Evolutionary conservation across 1,140 invertebrate genomes (phyloP).

Genomic region (Diachasmimorpha longicaudata): DNA sequence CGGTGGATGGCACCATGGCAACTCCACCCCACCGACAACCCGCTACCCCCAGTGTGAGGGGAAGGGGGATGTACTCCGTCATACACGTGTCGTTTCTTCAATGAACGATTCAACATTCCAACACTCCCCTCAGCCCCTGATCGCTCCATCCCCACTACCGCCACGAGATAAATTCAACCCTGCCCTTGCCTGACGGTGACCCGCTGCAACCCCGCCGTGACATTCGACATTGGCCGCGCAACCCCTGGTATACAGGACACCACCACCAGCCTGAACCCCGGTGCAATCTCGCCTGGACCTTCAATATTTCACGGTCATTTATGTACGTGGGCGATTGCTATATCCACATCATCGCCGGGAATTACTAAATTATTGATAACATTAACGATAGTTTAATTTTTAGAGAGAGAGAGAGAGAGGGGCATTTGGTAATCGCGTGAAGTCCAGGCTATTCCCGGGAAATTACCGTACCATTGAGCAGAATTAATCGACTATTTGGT

Average conservation of each 20-base stretch:
- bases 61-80: conserved; percentile 6
- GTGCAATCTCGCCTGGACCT: conserved; percentile 10
- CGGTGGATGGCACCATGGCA: conserved; percentile 26
- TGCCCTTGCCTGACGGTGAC: neutral
- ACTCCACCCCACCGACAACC: conserved; percentile 16
- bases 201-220: neutral
- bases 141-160: neutral
- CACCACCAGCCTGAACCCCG: neutral
- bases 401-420: too few species aligned
- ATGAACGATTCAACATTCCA: conserved; percentile 24
- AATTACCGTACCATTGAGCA: too few species aligned
- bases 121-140: neutral
- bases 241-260: neutral
- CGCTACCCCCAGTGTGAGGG: neutral
- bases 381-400: neutral
- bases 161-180: neutral
- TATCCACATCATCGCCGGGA: neutral
- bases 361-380: neutral
- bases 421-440: too few species aligned
- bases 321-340: neutral
- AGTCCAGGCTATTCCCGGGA: too few species aligned
- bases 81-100: conserved; percentile 35
- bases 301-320: conserved; percentile 12
- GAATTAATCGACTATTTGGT: too few species aligned
- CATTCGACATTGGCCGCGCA: neutral